A percentile compares a stretch with the other conserved stretches of the same genome.
Evolutionary conservation across 2,113 vertebrate genomes (phyloP).

Genomic region (Daubentonia madagascariensis): DNA sequence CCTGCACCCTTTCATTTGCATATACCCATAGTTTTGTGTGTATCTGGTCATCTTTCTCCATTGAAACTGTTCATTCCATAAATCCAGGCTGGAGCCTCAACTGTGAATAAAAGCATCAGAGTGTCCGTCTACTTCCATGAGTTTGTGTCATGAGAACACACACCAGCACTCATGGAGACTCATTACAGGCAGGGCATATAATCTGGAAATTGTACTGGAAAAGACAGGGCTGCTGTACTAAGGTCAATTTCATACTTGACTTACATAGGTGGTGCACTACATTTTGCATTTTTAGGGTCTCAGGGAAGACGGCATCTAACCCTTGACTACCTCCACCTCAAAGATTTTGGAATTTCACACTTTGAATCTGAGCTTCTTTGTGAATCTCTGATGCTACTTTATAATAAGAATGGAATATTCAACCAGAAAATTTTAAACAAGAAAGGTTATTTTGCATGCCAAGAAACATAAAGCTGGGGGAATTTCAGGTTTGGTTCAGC

Average conservation of each 20-base stretch:
- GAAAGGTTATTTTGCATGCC: not conserved
- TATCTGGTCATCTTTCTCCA: fast-evolving
- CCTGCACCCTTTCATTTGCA: not conserved
- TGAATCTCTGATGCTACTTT: not conserved
- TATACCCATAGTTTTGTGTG: not conserved
- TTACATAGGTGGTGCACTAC: no score
- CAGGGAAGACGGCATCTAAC: not conserved
- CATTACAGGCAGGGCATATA: not conserved
- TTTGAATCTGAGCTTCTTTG: not conserved
- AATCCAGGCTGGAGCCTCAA: not conserved
- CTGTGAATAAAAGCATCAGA: not conserved
- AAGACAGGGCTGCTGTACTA: not conserved
- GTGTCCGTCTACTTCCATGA: fast-evolving
- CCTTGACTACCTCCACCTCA: not conserved
- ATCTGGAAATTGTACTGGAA: not conserved
- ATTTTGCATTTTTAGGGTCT: not conserved
- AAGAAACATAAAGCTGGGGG: not conserved
- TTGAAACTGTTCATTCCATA: fast-evolving
- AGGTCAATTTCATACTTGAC: not conserved
- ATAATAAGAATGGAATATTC: not conserved
- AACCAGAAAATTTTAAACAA: not conserved
- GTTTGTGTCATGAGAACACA: not conserved
- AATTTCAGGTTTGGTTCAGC: not conserved
- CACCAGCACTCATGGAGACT: not conserved
- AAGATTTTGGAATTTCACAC: not conserved